Evolutionary conservation across 2,113 vertebrate species (phyloP), one percentile per base, ranked within the genome.

Genomic region (Ophiodon elongatus): DNA sequence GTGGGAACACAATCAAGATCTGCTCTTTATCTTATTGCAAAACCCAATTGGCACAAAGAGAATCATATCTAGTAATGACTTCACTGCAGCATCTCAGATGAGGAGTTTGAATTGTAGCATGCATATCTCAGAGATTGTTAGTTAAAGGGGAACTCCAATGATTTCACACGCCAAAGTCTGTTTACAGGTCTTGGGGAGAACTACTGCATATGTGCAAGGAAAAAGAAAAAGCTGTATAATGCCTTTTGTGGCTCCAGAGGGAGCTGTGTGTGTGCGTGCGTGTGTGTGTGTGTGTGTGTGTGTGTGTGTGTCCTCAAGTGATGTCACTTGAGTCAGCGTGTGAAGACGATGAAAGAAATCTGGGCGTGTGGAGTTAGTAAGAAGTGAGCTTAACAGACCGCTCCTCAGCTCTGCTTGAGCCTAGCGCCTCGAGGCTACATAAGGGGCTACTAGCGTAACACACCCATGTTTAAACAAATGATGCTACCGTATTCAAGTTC

Each of bases 81-180:
- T 69, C 39, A 27, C 50, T 52, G 67, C 43, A 69, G 43, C n/a
- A 8, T 79, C 39, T 89, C 64, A 60, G 66, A 68, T 68, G 35
- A 66, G 0, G 73, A 71, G 52, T 78, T 66, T 65, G 23, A 84
- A 67, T 25, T 85, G 84, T 73, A 83, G 82, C 73, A 79, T 88
- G 85, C 37, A 23, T 78, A 60, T 88, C 54, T 75, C 72, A 88
- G 81, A 52, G 69, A 35, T 37, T 33, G 75, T 19, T 65, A 70
- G 63, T 88, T 83, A 85, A 89, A 88, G 85, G 88, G 85, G 56
- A 84, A 74, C 60, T 73, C 79, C 50, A 64, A 43, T 45, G 13
- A 31, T 72, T 68, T 67, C 23, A 64, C 76, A 31, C 54, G 79
- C 74, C 45, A 52, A 62, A 39, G 65, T 84, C 27, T 73, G 57